A percentile compares a stretch with the other conserved stretches of the same genome.
Evolutionary conservation across 2,797 vertebrate genomes (phyloP).

Genomic region (Cossypha heuglini): DNA sequence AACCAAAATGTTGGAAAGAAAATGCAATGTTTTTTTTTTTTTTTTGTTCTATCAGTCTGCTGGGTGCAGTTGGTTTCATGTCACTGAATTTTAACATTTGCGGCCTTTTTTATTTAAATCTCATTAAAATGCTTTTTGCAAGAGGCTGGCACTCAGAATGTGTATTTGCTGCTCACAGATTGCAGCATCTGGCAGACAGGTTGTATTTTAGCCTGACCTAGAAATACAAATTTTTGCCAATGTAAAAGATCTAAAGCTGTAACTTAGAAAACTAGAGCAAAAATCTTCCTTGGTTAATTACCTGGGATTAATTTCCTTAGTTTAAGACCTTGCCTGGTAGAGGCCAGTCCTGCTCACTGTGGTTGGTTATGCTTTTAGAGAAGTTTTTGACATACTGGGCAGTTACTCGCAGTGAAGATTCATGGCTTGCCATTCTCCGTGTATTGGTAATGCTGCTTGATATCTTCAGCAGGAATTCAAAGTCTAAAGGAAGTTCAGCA

Average conservation of each 20-base stretch:
- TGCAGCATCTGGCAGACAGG: constrained; percentile 27
- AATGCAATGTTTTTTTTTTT: background rate
- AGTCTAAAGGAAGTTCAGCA: background rate
- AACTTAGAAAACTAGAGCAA: background rate
- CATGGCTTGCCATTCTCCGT: background rate
- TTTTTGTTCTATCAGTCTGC: background rate
- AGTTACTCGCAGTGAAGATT: background rate
- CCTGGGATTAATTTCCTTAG: background rate
- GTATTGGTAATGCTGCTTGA: background rate
- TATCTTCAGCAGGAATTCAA: background rate
- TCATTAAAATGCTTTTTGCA: constrained; percentile 32
- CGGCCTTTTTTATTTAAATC: background rate
- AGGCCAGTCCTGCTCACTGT: background rate
- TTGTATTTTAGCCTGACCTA: constrained; percentile 3
- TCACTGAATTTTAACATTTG: constrained; percentile 2
- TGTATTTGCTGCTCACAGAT: background rate
- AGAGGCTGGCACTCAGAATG: background rate
- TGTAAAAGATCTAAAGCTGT: background rate
- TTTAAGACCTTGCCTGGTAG: background rate
- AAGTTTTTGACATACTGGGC: background rate
- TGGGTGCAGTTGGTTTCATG: constrained; percentile 1
- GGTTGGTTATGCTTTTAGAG: background rate
- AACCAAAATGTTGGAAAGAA: background rate
- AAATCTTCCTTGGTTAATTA: background rate
- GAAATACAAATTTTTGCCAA: background rate